Evolutionary conservation across 1,140 invertebrate species (phyloP).

Genomic region (Mylabris phalerata): DNA sequence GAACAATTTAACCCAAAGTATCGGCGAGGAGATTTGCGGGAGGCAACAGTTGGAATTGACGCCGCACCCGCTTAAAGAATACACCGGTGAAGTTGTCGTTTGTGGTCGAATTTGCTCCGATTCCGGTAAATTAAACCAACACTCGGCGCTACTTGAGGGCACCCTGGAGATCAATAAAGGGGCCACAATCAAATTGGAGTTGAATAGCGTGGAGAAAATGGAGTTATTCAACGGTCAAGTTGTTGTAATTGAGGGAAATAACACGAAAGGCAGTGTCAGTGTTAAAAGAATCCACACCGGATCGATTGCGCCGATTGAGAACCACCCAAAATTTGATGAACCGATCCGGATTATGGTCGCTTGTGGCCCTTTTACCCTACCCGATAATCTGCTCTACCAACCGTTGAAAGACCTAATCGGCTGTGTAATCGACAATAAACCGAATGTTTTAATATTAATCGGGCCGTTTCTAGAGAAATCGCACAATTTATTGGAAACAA

Average conservation of each 20-base stretch:
- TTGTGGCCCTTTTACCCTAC: constrained; percentile 74
- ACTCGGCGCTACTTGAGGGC: background rate
- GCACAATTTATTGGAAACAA: constrained; percentile 56
- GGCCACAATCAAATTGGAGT: background rate
- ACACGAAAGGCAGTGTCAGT: background rate
- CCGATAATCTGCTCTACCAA: constrained; percentile 69
- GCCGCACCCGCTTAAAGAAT: background rate
- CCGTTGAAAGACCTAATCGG: constrained; percentile 71
- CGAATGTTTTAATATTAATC: constrained; percentile 71
- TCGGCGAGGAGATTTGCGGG: background rate
- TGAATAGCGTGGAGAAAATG: background rate
- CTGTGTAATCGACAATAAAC: constrained; percentile 59
- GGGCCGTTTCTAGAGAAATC: constrained; percentile 77
- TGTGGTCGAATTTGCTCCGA: background rate
- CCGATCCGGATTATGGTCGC: constrained; percentile 66
- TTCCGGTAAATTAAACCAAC: background rate
- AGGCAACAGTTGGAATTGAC: background rate
- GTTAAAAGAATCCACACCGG: background rate
- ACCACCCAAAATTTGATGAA: constrained; percentile 26
- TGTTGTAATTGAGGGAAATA: background rate
- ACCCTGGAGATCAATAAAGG: background rate
- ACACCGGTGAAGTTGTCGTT: background rate
- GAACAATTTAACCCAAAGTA: background rate
- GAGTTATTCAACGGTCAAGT: background rate
- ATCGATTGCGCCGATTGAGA: background rate